Evolutionary conservation across 2,888 invertebrate genomes (phyloP), one percentile per base, ranked within the genome.

Genomic region (Fragum fragum): DNA sequence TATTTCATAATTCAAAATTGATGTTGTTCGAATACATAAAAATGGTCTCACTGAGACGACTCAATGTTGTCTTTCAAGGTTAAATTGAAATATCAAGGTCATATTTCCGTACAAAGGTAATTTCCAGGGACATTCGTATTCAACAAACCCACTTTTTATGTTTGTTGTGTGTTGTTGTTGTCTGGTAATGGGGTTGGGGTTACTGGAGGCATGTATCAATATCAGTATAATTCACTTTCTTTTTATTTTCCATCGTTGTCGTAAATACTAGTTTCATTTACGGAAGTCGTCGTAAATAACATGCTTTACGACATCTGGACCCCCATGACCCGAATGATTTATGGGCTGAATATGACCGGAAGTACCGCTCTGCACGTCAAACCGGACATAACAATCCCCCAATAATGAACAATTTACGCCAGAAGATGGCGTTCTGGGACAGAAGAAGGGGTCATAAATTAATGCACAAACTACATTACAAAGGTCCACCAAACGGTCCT

Each of bases 291-390:
- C 75, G 74, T 76, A 83, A 83, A 83, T 83, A 79, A 76, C 79
- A 83, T 53, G 76, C n/a, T 73, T 69, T 63, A 57, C 73, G 83
- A 66, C 73, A 66, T 79, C 47, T 79, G 81, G 81, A 68, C 81
- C 81, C 85, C 66, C 73, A 81, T 85, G 74, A 71, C 70, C 76
- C 21, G 66, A 71, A 74, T 81, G 76, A 81, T 85, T 85, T 85
- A 85, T 79, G 76, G 72, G 61, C 55, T n/a, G 57, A 76, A 81
- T 81, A 81, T 85, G 76, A 81, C 85, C 85, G 85, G 81, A 85
- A 81, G 85, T 85, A 42, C 36, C 39, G 32, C 39, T 53, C 61
- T 74, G 79, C 79, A 85, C 63, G 81, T 79, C 77, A 81, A 55
- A 68, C 74, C 63, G 77, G 85, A 81, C 79, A 55, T 81, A 73